Percentiles rank a stretch among this genome's conserved stretches.
Conservation (phyloP, 2,888 invertebrate genomes). For the Saturnia japonica region DNA sequence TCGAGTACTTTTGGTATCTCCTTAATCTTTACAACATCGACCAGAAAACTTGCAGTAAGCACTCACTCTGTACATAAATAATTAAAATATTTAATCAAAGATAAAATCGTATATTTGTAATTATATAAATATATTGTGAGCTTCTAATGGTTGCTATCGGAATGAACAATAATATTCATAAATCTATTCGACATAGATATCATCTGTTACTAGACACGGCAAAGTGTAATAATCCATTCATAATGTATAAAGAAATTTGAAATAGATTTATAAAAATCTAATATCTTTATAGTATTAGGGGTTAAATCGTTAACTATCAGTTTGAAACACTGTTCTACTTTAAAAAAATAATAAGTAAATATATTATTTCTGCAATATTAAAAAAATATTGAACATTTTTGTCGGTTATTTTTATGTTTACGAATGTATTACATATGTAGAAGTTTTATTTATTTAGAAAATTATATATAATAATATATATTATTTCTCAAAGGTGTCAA, state of each 20-base stretch:
- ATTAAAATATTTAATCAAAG: constrained; percentile 6
- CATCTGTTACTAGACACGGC: background rate
- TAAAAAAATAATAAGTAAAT: too few species aligned
- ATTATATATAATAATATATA: too few species aligned
- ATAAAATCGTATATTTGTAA: constrained; percentile 1
- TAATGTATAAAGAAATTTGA: too few species aligned
- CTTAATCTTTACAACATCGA: background rate
- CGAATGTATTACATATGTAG: too few species aligned
- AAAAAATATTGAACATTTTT: too few species aligned
- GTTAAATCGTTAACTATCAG: too few species aligned
- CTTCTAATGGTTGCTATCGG: constrained; percentile 5
- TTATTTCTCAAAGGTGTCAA: too few species aligned
- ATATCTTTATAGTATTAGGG: background rate
- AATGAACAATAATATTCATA: constrained; percentile 7
- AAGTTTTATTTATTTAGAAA: too few species aligned
- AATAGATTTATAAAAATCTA: background rate
- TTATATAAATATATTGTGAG: constrained; percentile 11
- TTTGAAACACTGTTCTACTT: too few species aligned
- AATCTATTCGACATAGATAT: constrained; percentile 1
- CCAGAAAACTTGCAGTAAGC: background rate
- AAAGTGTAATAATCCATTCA: background rate
- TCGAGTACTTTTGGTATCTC: background rate
- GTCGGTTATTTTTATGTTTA: too few species aligned
- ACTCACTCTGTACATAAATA: background rate
- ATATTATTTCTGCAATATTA: too few species aligned